Conservation (phyloP, 2,888 invertebrate genomes). For the Chalcis sispes region DNA sequence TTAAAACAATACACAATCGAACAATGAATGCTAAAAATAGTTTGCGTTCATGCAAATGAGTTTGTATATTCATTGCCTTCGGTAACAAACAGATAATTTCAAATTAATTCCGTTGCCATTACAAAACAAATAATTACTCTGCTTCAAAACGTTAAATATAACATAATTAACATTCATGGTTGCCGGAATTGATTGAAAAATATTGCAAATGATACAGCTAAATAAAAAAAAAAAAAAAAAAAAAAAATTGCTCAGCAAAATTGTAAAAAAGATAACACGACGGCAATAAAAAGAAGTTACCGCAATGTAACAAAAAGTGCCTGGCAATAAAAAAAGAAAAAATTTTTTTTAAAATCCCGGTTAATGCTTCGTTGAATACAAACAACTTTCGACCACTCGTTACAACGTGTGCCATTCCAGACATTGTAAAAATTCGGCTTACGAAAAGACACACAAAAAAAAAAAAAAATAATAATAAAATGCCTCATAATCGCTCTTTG, state of each 20-base stretch:
- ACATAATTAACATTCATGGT: too few relatives aligned
- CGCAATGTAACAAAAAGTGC: neutral
- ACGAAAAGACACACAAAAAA: neutral
- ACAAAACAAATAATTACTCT: neutral
- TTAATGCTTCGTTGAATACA: slow-evolving; percentile 12
- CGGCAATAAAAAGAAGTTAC: too few relatives aligned
- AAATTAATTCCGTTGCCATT: neutral
- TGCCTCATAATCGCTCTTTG: slow-evolving; percentile 34
- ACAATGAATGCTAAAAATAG: neutral
- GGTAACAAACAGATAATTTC: neutral
- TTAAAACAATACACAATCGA: neutral
- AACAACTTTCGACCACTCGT: neutral
- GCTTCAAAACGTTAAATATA: too few relatives aligned
- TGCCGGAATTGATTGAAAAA: too few relatives aligned
- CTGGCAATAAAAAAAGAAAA: too few relatives aligned
- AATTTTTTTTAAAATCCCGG: too few relatives aligned
- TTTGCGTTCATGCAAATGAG: slow-evolving; percentile 8
- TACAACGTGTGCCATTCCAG: neutral
- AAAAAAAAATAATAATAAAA: neutral
- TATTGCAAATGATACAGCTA: too few relatives aligned
- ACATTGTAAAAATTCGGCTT: neutral
- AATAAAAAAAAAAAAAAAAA: too few relatives aligned
- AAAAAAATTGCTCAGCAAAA: too few relatives aligned
- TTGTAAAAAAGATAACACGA: too few relatives aligned
- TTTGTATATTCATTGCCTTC: neutral